phyloP scores from a whole-genome alignment of 2,113 vertebrate species.

The Pardalotus punctatus region DNA sequence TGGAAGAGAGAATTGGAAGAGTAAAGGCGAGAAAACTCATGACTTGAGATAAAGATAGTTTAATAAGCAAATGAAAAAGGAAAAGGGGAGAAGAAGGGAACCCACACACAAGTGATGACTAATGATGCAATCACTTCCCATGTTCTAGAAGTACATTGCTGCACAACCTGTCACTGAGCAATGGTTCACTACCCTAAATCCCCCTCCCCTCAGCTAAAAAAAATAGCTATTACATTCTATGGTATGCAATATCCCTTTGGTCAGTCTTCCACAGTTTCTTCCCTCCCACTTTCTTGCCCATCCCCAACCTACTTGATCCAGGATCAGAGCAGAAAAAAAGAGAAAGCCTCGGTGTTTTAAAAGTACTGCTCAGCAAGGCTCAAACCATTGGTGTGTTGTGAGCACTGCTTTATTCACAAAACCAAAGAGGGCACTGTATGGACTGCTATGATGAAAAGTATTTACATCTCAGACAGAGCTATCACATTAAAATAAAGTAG shows the following conservation, averaged over 20 bases:
- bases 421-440: neutral
- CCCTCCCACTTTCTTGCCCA: neutral
- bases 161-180: neutral
- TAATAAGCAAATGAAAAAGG: neutral
- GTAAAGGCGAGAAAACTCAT: neutral
- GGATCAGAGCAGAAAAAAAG: neutral
- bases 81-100: no score
- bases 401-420: neutral
- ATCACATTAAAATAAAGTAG: neutral
- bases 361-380: neutral
- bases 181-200: neutral
- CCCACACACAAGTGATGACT: neutral
- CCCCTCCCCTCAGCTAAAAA: no score
- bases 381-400: neutral
- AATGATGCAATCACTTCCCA: neutral
- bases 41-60: neutral
- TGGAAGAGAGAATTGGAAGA: neutral
- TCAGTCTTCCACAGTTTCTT: neutral
- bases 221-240: neutral
- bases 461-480: neutral
- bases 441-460: neutral
- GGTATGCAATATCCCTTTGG: neutral
- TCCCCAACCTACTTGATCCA: neutral
- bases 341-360: neutral
- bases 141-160: neutral